Base-by-base conservation (phyloP, 2,888 invertebrate genomes). In the Polyommatus iphigenia region DNA sequence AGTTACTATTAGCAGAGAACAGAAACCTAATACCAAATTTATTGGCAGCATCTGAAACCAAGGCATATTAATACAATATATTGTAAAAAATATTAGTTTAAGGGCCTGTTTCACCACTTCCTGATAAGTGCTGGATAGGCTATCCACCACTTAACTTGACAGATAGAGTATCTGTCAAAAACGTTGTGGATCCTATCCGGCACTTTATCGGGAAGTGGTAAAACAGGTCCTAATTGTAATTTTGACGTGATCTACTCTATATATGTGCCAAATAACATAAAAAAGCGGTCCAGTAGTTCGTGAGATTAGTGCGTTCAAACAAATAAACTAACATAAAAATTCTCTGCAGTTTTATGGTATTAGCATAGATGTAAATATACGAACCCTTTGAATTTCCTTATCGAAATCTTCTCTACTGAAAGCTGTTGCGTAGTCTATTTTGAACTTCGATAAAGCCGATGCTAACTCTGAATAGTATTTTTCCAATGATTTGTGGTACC, bases 1-100 rank as follows among this genome's bases (percentile, higher is more conserved):
- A 3, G 87, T 86, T 77, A 89, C 83, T 5, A 89, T 78, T 0
- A 88, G 88, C 32, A 90, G 82, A 5, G 83, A 57, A 78, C 86
- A 83, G 18, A 86, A 80, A 0, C 86, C 85, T 0, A 87, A 78
- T 3, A 83, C 73, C n/a, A 90, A 79, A 0, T 87, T 88, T 78
- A 18, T 24, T 24, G 57, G 72, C 1, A 77, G 13, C 13, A 72
- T 72, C 77, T 77, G 77, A 15, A 59, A 77, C n/a, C 54, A 76
- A 24, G n/a, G 13, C 8, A n/a, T 46, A 20, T 18, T 20, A 4
- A n/a, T 71, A 32, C 32, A 32, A 41, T 2, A 41, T 41, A 41
- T 41, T 41, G 41, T 41, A 41, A 41, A 41, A 41, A 41, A 41
- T 41, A 41, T 41, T 41, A 41, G 41, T 41, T 41, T 10, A 24